Evolutionary conservation across 2,113 vertebrate species (phyloP).

Genomic region (Chionis minor): DNA sequence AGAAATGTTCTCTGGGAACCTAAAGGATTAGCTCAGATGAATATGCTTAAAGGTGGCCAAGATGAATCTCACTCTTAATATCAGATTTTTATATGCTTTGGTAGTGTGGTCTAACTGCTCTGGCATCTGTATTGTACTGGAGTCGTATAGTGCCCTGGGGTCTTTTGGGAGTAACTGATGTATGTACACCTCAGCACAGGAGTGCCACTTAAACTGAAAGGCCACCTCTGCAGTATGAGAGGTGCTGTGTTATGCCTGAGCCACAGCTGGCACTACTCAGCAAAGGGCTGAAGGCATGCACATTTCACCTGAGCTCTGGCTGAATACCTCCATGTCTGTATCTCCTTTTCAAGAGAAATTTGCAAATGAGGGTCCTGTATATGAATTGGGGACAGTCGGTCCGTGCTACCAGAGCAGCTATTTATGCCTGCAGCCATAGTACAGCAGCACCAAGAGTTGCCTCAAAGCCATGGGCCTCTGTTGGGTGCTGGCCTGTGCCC

Average conservation of each 20-base stretch:
- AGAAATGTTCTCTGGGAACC: neutral
- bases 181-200: too few species aligned
- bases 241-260: neutral
- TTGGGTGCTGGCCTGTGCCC: neutral
- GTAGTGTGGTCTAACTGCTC: neutral
- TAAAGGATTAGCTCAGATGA: neutral
- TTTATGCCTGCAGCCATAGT: neutral
- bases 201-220: neutral
- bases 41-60: neutral
- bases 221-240: neutral
- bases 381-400: neutral
- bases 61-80: neutral
- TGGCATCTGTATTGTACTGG: neutral
- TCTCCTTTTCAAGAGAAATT: constrained; percentile 25
- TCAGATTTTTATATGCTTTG: neutral
- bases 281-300: neutral
- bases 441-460: neutral
- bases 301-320: neutral
- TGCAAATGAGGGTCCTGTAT: neutral
- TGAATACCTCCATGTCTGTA: neutral
- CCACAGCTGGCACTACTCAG: neutral
- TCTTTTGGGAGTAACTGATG: neutral
- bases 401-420: neutral
- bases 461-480: neutral
- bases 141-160: neutral